Percentiles rank a stretch among this genome's conserved stretches.
Evolutionary conservation across 2,113 vertebrate genomes (phyloP).

Genomic region (Antidorcas marsupialis): DNA sequence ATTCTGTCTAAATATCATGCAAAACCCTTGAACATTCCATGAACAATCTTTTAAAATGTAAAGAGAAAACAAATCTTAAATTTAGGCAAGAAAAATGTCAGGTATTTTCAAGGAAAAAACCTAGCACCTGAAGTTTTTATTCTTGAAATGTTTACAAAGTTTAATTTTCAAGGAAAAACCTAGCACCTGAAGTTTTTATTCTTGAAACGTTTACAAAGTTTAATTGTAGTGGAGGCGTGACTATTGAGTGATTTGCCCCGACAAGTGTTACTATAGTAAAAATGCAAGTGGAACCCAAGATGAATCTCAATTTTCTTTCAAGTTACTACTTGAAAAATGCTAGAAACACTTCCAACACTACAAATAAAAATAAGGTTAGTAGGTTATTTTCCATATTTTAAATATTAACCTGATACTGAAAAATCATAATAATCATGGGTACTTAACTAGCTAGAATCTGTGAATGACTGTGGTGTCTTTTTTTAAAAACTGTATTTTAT

Average conservation of each 20-base stretch:
- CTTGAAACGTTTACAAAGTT: background rate
- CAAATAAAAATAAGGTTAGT: background rate
- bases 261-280: background rate
- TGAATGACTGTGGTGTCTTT: background rate
- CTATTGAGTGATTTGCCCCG: background rate
- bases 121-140: background rate
- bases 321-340: background rate
- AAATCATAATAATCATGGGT: background rate
- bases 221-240: background rate
- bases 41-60: background rate
- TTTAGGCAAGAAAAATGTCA: background rate
- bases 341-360: background rate
- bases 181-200: background rate
- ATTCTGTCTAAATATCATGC: background rate
- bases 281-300: background rate
- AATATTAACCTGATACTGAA: background rate
- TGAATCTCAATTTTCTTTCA: background rate
- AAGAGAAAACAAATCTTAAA: background rate
- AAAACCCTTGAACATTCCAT: background rate
- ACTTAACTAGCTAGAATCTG: background rate
- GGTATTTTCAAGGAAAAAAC: background rate
- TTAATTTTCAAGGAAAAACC: background rate
- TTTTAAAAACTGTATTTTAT: constrained; percentile 15
- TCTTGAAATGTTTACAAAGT: background rate
- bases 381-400: background rate